Conservation (phyloP, 23 tunicate genomes). For the Trididemnum miniatum region DNA sequence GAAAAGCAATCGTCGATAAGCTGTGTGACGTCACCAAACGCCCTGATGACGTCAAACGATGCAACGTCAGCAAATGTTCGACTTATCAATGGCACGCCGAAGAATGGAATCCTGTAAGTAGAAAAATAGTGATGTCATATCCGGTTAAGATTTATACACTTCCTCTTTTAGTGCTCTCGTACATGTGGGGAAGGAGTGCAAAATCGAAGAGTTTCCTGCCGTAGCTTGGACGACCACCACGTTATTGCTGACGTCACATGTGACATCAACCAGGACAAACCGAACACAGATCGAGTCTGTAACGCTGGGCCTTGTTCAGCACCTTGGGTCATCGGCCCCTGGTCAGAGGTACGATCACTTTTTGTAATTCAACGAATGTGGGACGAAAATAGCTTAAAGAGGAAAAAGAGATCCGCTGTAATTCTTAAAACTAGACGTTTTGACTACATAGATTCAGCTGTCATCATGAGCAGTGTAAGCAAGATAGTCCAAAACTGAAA, state of each 20-base stretch:
- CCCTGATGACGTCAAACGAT: conserved; percentile 63
- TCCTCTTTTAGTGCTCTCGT: conserved; percentile 49
- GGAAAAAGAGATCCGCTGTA: too few relatives aligned
- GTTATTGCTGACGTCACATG: conserved; percentile 23
- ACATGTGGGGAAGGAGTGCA: conserved; percentile 71
- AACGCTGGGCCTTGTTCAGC: conserved; percentile 74
- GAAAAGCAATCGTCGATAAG: conserved; percentile 47
- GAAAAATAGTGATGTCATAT: too few relatives aligned
- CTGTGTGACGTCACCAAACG: conserved; percentile 46
- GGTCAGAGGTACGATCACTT: conserved; percentile 98
- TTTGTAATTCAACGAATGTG: too few relatives aligned
- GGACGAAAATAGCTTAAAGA: too few relatives aligned
- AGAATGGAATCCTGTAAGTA: conserved; percentile 58
- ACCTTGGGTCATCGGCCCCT: conserved; percentile 56
- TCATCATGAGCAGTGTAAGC: too few relatives aligned
- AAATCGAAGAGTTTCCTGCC: conserved; percentile 53
- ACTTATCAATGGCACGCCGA: conserved; percentile 48
- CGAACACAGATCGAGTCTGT: conserved; percentile 25
- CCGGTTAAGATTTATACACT: background rate
- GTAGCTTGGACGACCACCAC: conserved; percentile 12
- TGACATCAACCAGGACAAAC: conserved; percentile 12
- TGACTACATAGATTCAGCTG: too few relatives aligned
- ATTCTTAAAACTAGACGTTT: too few relatives aligned
- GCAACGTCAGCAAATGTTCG: conserved; percentile 59
- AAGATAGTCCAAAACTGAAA: too few relatives aligned